Conservation (phyloP, 2,888 invertebrate species). For the Netelia melanura region DNA sequence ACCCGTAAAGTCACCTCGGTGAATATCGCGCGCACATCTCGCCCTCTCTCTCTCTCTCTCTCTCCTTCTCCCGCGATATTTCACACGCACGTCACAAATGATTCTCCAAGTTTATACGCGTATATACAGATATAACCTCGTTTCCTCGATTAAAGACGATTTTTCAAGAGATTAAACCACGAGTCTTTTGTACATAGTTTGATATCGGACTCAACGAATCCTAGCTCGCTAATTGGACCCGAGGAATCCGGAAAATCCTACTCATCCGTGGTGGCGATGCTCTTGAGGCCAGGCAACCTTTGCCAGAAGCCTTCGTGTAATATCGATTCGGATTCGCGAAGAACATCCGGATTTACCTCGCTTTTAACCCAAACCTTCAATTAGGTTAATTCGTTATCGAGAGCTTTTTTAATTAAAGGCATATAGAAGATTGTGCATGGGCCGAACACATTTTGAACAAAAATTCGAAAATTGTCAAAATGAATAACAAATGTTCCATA, state of each 20-base stretch:
- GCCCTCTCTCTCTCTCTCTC: too few relatives aligned
- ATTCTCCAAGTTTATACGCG: background rate
- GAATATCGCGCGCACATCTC: too few relatives aligned
- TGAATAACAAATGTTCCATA: too few relatives aligned
- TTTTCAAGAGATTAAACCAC: conserved; percentile 33
- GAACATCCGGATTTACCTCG: background rate
- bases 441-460: too few relatives aligned
- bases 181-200: background rate
- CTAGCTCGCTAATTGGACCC: conserved; percentile 24
- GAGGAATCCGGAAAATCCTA: conserved; percentile 40
- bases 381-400: too few relatives aligned
- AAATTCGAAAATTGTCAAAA: too few relatives aligned
- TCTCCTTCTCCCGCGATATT: background rate
- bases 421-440: too few relatives aligned
- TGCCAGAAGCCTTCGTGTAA: background rate
- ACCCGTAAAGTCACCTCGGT: background rate
- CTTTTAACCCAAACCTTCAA: background rate
- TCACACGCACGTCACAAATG: background rate
- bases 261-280: background rate
- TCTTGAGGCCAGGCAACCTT: background rate
- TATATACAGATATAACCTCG: background rate
- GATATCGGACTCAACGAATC: background rate
- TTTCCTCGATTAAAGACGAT: background rate
- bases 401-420: too few relatives aligned
- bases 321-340: conserved; percentile 3